These are phyloP conservation scores for Procambarus virginalis DNA, from an alignment of 1,140 invertebrate species.

Conservation along the genomic window DNA sequence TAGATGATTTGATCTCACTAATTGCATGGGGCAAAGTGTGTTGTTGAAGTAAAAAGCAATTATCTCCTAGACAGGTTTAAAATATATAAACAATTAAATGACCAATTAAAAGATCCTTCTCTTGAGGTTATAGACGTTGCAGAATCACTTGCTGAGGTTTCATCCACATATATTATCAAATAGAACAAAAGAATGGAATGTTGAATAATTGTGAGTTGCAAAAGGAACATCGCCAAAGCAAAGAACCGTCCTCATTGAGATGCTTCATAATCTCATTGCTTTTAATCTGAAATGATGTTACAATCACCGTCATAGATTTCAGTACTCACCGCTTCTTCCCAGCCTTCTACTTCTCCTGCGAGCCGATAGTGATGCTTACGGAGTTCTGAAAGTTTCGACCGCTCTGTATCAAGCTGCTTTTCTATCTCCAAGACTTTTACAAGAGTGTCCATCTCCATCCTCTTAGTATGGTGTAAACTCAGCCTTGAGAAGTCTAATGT, in stretches of 20 bases:
- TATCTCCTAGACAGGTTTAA: too few relatives aligned
- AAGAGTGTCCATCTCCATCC: constrained; percentile 96
- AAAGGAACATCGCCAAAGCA: neutral
- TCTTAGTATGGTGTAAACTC: constrained; percentile 94
- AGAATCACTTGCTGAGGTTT: too few relatives aligned
- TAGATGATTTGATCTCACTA: too few relatives aligned
- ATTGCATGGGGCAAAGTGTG: too few relatives aligned
- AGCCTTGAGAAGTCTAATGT: constrained; percentile 92
- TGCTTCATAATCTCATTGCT: neutral
- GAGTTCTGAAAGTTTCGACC: constrained; percentile 86
- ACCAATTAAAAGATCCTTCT: too few relatives aligned
- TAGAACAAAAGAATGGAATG: neutral
- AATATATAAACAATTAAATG: too few relatives aligned
- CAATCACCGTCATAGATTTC: neutral
- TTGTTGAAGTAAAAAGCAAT: too few relatives aligned
- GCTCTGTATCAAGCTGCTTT: constrained; percentile 89
- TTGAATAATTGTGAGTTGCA: neutral
- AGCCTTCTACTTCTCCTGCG: constrained; percentile 81
- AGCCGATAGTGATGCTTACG: constrained; percentile 94
- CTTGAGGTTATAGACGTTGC: too few relatives aligned
- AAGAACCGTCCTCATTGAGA: neutral
- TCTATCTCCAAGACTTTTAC: constrained; percentile 94
- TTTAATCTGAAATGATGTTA: neutral
- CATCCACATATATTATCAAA: too few relatives aligned
- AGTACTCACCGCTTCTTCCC: constrained; percentile 72